These are phyloP conservation scores for Cantharis rustica DNA, from an alignment of 2,888 invertebrate species.

Conservation along the genomic window DNA sequence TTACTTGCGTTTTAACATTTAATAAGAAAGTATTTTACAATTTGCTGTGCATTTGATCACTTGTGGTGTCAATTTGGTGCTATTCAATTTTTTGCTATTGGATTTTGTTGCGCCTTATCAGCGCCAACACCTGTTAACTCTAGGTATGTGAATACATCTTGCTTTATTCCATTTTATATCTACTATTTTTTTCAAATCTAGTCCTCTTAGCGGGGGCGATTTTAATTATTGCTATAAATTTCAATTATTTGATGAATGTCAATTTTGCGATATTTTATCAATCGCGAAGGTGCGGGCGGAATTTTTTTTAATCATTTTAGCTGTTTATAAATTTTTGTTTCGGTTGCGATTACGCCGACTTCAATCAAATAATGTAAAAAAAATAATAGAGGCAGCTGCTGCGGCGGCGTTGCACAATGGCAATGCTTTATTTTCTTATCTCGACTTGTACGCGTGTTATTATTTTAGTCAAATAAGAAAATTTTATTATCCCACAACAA, in stretches of 20 bases:
- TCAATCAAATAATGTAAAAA: neutral
- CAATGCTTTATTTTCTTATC: neutral
- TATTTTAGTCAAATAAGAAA: neutral
- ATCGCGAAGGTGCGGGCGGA: no score
- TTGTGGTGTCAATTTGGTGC: neutral
- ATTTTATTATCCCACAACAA: neutral
- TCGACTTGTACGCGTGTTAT: neutral
- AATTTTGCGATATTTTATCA: no score
- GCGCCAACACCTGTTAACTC: neutral
- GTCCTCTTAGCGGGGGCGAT: no score
- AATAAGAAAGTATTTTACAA: neutral
- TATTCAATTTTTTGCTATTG: neutral
- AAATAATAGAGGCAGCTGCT: neutral
- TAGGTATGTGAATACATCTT: neutral
- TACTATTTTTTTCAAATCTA: no score
- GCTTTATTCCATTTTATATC: no score
- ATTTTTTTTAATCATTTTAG: neutral
- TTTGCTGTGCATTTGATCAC: neutral
- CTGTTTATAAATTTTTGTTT: neutral
- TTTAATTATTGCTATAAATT: no score
- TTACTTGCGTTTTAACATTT: neutral
- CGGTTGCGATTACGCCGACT: neutral
- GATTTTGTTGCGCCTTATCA: neutral
- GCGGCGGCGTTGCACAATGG: neutral
- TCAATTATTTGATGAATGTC: no score